These are phyloP conservation scores for Selenia dentaria DNA, from an alignment of 2,888 invertebrate species.

Conservation along the genomic window DNA sequence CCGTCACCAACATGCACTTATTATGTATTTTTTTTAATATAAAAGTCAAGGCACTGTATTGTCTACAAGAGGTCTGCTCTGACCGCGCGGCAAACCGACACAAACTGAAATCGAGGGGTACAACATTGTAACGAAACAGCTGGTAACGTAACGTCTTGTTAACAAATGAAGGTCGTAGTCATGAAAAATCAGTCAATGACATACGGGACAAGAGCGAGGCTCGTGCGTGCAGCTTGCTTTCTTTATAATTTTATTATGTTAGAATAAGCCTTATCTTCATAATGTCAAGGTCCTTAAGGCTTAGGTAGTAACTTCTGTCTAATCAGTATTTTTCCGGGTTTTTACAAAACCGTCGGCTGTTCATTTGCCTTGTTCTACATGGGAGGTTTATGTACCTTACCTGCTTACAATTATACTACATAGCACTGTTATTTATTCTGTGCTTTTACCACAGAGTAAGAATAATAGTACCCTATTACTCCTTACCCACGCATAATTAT, in stretches of 20 bases:
- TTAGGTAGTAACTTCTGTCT: too few relatives aligned
- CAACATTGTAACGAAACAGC: constrained; percentile 46
- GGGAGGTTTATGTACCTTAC: too few relatives aligned
- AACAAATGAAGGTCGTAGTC: constrained; percentile 40
- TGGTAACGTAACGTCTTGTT: constrained; percentile 22
- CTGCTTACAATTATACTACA: too few relatives aligned
- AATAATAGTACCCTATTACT: too few relatives aligned
- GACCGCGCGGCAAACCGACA: constrained; percentile 51
- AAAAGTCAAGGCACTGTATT: constrained; percentile 10
- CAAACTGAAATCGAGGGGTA: constrained; percentile 56
- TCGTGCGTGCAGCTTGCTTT: neutral
- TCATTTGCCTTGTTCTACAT: too few relatives aligned
- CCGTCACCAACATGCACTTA: constrained; percentile 18
- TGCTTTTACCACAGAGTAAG: too few relatives aligned
- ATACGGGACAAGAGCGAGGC: neutral
- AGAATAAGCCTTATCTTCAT: too few relatives aligned
- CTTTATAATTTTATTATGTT: constrained; percentile 1
- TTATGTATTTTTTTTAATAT: constrained; percentile 11
- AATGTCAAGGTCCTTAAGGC: too few relatives aligned
- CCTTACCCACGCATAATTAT: too few relatives aligned
- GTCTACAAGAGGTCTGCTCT: constrained; percentile 44
- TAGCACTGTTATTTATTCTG: too few relatives aligned
- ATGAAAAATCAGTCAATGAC: constrained; percentile 18
- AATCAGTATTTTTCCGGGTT: too few relatives aligned
- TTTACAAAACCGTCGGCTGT: too few relatives aligned